phyloP scores from a whole-genome alignment of 2,113 vertebrate genomes.

The Campylorhamphus procurvoides region DNA sequence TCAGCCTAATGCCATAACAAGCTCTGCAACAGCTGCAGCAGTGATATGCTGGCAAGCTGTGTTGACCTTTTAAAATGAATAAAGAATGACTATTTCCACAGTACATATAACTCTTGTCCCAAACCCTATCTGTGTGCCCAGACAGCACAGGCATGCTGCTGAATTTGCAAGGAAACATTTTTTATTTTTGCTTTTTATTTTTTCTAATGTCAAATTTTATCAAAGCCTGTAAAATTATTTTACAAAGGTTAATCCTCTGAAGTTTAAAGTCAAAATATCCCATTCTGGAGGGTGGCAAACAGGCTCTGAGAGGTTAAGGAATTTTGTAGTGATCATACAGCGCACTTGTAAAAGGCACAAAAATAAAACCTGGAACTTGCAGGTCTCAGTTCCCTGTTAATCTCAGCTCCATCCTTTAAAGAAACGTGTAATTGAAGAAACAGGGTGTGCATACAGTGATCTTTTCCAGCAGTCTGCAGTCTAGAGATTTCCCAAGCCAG shows the following conservation, averaged over 20 bases:
- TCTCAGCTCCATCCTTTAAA: neutral
- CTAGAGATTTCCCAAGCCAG: neutral
- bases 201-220: conserved; percentile 43
- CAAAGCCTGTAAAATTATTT: conserved; percentile 36
- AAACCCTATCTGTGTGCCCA: conserved; percentile 57
- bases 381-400: neutral
- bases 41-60: conserved; percentile 64
- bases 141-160: conserved; percentile 39
- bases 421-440: conserved; percentile 21
- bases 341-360: neutral
- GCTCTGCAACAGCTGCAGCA: conserved; percentile 66
- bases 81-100: conserved; percentile 62
- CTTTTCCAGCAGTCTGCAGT: neutral
- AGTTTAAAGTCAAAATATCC: neutral
- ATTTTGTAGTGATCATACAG: neutral
- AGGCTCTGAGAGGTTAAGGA: neutral
- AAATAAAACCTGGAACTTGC: neutral
- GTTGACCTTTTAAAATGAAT: conserved; percentile 65
- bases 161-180: conserved; percentile 53
- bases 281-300: neutral
- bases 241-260: conserved; percentile 13
- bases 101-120: conserved; percentile 57
- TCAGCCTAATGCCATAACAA: conserved; percentile 68
- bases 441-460: neutral
- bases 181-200: neutral